Evolutionary conservation across 1,140 invertebrate genomes (phyloP).

Genomic region (Cyclina sinensis): DNA sequence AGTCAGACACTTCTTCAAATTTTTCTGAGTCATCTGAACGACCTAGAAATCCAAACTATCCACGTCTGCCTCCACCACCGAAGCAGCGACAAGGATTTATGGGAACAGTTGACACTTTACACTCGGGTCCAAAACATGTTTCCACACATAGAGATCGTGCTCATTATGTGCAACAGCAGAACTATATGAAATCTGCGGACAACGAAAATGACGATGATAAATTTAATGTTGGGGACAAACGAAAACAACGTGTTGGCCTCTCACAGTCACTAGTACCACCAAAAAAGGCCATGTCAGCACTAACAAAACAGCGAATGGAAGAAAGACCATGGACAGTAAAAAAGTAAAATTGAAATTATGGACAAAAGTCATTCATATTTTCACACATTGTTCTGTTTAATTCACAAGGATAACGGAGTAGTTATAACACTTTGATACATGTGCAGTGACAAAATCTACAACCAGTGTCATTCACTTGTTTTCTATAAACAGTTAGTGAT

Average conservation of each 20-base stretch:
- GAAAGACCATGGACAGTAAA: constrained; percentile 87
- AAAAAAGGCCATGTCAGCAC: constrained; percentile 94
- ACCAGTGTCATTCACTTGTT: too few species aligned
- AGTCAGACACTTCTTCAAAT: neutral
- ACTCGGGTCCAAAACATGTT: neutral
- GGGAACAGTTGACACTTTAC: constrained; percentile 46
- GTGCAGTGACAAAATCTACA: too few species aligned
- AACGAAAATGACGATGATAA: constrained; percentile 81
- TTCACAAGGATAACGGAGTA: too few species aligned
- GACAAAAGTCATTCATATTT: too few species aligned
- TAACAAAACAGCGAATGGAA: constrained; percentile 89
- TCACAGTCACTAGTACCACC: constrained; percentile 92
- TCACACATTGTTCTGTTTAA: too few species aligned
- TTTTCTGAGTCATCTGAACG: constrained; percentile 77
- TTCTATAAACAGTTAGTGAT: too few species aligned
- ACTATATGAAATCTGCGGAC: constrained; percentile 30
- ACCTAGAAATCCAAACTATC: constrained; percentile 87
- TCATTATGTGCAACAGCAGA: constrained; percentile 38
- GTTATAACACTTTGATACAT: too few species aligned
- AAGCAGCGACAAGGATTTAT: constrained; percentile 56
- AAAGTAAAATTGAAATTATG: constrained; percentile 13
- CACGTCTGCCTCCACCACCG: constrained; percentile 21
- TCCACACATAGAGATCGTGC: neutral
- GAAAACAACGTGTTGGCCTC: constrained; percentile 93
- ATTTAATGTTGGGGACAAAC: constrained; percentile 84